Conservation (phyloP, 1,140 invertebrate genomes). For the Drosophila serrata region DNA sequence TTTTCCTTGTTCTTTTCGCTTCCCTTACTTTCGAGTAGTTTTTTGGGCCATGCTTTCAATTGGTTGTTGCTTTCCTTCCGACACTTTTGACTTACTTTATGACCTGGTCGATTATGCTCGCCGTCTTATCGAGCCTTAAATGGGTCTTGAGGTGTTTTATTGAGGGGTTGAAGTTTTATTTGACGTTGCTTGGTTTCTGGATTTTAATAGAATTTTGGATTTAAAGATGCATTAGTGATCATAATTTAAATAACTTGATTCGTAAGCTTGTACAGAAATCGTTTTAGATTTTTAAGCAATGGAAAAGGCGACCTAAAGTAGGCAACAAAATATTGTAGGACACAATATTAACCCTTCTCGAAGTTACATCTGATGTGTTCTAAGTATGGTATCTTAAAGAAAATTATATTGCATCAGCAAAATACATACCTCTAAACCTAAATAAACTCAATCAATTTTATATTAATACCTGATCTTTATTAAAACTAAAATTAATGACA, state of each 20-base stretch:
- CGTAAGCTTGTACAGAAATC: not conserved
- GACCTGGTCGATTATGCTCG: slow-evolving; percentile 59
- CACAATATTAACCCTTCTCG: too few species aligned
- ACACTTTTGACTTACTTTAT: slow-evolving; percentile 74
- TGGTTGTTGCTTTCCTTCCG: slow-evolving; percentile 68
- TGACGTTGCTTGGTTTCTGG: not conserved
- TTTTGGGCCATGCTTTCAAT: slow-evolving; percentile 72
- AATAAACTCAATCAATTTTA: not conserved
- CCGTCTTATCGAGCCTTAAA: slow-evolving; percentile 53
- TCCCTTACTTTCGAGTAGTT: slow-evolving; percentile 53
- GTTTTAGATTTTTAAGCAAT: not conserved
- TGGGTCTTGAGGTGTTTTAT: slow-evolving; percentile 13
- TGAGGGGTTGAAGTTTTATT: slow-evolving; percentile 6
- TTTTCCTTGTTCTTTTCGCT: slow-evolving; percentile 4
- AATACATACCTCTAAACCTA: not conserved
- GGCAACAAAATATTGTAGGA: too few species aligned
- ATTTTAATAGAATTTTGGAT: not conserved
- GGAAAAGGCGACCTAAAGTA: too few species aligned
- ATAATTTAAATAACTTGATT: not conserved
- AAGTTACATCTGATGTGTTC: not conserved
- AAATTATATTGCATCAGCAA: not conserved
- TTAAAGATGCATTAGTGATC: not conserved
- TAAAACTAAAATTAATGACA: slow-evolving; percentile 25
- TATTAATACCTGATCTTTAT: slow-evolving; percentile 19
- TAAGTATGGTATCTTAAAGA: too few species aligned